A percentile compares a stretch with the other conserved stretches of the same genome.
Conservation (phyloP, 2,888 invertebrate genomes). For the Athripsodes cinereus region DNA sequence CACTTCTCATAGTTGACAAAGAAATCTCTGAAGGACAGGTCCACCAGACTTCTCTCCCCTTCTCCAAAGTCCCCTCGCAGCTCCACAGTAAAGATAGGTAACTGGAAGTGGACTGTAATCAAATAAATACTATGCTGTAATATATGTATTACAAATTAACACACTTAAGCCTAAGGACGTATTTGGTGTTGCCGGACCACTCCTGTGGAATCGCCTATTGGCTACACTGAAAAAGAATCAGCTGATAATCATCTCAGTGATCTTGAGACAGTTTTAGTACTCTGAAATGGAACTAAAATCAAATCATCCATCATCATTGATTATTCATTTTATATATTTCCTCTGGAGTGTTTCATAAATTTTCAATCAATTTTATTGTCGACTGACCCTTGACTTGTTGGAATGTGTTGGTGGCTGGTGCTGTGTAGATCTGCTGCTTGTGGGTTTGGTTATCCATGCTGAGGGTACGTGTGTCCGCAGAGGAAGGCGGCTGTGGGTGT, state of each 20-base stretch:
- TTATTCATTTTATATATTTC: not conserved
- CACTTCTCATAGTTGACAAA: slow-evolving; percentile 65
- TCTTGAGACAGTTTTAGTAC: no score
- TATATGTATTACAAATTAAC: no score
- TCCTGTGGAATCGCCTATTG: no score
- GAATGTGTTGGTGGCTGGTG: slow-evolving; percentile 26
- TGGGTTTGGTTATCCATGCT: slow-evolving; percentile 54
- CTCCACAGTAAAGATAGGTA: slow-evolving; percentile 70
- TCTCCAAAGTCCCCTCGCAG: slow-evolving; percentile 63
- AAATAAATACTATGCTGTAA: no score
- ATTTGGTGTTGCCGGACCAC: no score
- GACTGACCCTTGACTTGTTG: slow-evolving; percentile 28
- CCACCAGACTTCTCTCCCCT: slow-evolving; percentile 74
- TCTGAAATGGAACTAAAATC: no score
- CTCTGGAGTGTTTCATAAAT: no score
- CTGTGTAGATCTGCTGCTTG: slow-evolving; percentile 44
- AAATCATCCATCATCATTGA: no score
- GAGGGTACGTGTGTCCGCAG: slow-evolving; percentile 39
- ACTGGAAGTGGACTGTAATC: slow-evolving; percentile 58
- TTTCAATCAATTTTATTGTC: no score
- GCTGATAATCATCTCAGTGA: no score
- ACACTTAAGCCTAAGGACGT: no score
- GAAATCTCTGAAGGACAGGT: slow-evolving; percentile 79
- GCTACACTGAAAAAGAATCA: no score
- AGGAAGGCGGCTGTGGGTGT: slow-evolving; percentile 29